Evolutionary conservation across 2,888 invertebrate genomes (phyloP).

Genomic region (Agrenia bidenticulata): DNA sequence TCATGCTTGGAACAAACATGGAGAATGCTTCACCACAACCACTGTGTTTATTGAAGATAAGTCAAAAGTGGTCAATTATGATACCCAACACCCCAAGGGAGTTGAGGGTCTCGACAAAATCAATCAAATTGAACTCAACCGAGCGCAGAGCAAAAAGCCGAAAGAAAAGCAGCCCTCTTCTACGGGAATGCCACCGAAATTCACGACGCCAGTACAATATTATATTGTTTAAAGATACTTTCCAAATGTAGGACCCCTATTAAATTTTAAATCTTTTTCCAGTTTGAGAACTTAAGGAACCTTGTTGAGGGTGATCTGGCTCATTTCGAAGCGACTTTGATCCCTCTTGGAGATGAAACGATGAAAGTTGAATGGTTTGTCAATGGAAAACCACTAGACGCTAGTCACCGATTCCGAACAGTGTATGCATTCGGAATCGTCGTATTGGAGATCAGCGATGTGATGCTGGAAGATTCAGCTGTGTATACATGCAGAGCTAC

Average conservation of each 20-base stretch:
- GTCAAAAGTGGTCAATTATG: conserved; percentile 49
- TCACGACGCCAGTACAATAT: conserved; percentile 67
- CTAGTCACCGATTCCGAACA: conserved; percentile 79
- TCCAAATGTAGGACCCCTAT: too few relatives aligned
- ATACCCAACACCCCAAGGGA: conserved; percentile 93
- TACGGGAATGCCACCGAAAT: conserved; percentile 80
- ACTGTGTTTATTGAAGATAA: conserved; percentile 81
- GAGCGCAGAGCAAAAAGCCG: conserved; percentile 62
- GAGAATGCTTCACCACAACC: conserved; percentile 89
- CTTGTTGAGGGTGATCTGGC: conserved; percentile 94
- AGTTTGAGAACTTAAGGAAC: conserved; percentile 77
- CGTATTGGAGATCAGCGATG: conserved; percentile 91
- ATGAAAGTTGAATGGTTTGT: conserved; percentile 97
- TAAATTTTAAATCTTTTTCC: conserved; percentile 18
- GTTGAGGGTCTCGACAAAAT: conserved; percentile 87
- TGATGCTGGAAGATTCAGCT: conserved; percentile 89
- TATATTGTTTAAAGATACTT: too few relatives aligned
- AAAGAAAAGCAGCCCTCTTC: conserved; percentile 67
- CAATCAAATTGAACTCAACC: conserved; percentile 82
- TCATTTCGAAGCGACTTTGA: conserved; percentile 94
- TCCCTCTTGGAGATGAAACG: conserved; percentile 89
- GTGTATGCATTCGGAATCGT: conserved; percentile 98
- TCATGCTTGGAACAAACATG: conserved; percentile 82
- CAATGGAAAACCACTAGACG: conserved; percentile 77
- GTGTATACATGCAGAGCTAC: conserved; percentile 84